These are phyloP conservation scores for Hermodice carunculata DNA, from an alignment of 2,888 invertebrate genomes.

Conservation along the genomic window DNA sequence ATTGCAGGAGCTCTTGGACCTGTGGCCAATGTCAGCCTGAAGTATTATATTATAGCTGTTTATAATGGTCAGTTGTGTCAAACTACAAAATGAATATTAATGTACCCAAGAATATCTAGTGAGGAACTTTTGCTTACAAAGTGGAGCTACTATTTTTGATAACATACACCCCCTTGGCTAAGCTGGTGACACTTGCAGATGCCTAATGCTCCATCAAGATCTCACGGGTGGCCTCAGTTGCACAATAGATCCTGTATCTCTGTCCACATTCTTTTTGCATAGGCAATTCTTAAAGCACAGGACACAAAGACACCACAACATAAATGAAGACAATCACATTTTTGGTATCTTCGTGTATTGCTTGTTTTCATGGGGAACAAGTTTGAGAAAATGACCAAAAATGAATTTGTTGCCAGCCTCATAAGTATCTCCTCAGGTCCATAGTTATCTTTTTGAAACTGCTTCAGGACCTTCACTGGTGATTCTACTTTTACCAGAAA, in stretches of 20 bases:
- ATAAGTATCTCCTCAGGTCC: not conserved
- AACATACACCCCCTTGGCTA: no score
- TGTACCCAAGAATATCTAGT: no score
- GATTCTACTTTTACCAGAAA: not conserved
- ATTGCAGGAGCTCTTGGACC: no score
- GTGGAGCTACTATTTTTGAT: no score
- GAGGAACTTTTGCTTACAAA: no score
- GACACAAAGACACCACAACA: not conserved
- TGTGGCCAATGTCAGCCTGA: no score
- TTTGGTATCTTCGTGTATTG: not conserved
- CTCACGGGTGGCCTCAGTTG: not conserved
- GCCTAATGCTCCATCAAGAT: not conserved
- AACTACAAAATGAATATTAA: no score
- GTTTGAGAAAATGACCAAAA: not conserved
- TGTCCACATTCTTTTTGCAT: not conserved
- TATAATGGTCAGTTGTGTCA: no score
- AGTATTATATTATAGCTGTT: no score
- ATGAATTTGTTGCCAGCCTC: not conserved
- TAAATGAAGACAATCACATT: not conserved
- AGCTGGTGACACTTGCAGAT: no score
- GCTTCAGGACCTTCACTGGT: not conserved
- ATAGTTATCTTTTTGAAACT: not conserved
- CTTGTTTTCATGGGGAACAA: not conserved
- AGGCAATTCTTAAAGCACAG: not conserved
- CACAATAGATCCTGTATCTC: not conserved